Base-by-base conservation (phyloP, 1,140 invertebrate genomes). In the Bombus huntii region DNA sequence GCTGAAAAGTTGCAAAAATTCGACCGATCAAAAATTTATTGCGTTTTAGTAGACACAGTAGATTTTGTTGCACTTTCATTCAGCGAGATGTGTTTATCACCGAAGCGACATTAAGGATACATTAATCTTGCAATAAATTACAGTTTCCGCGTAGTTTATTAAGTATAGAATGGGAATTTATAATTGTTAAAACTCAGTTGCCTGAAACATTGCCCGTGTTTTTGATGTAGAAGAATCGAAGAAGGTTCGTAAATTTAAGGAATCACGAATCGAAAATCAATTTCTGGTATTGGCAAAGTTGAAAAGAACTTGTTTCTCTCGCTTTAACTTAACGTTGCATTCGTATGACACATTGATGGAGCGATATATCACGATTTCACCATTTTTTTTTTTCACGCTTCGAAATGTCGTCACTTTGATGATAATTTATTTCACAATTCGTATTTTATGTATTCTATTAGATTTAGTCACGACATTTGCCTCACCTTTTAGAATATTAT, bases 401-500 rank as follows among this genome's bases (percentile, higher is more conserved):
- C 31, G 15, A 39, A 57, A 47, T 28, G 44, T n/a, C 53, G 15
- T 25, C 34, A 37, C 31, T 68, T 8, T 2, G 3, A 34, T 42
- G 3, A 34, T 42, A 77, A 39, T 68, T 28, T 25, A 57, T 62
- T 57, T 53, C 18, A 22, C 22, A 57, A 66, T 77, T 31, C n/a
- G 65, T 68, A 28, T 18, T 57, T 77, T 37, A 68, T 68, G 10
- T 10, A 37, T 34, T 77, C 22, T 10, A 39, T 77, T 83, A 39
- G 65, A 66, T 77, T 53, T 53, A 76, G 62, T 77, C 81, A 39
- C 68, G 73, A 77, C 73, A 68, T 77, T 83, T 77, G 25, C 81
- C 47, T 83, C 81, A 77, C 81, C 81, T 83, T 77, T 77, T 8
- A 31, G n/a, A 42, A 18, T 77, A 77, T 77, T 42, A 68, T 83